Conservation (phyloP, 2,888 invertebrate species). For the Acheta domesticus region DNA sequence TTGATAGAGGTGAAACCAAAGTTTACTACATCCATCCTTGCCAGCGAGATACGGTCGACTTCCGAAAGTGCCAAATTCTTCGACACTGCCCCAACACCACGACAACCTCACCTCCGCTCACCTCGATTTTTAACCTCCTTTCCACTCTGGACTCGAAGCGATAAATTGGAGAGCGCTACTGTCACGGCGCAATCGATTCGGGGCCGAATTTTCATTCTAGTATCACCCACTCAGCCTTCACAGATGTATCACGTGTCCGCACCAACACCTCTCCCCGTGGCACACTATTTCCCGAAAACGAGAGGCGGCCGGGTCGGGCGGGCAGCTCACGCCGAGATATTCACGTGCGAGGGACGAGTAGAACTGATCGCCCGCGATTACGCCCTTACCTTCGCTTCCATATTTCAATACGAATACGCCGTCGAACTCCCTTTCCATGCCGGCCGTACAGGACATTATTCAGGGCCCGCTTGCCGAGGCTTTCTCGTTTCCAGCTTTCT, state of each 20-base stretch:
- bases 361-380: neutral
- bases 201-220: neutral
- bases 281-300: no score
- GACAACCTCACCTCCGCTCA: neutral
- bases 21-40: neutral
- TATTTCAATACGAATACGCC: constrained; percentile 10
- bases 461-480: neutral
- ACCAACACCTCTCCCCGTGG: neutral
- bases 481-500: no score
- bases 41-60: neutral
- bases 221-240: neutral
- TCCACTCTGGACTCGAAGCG: neutral
- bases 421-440: neutral
- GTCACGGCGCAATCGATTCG: neutral
- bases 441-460: neutral
- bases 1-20: neutral
- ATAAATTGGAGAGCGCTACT: constrained; percentile 6
- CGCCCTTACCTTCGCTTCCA: neutral
- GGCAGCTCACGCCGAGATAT: neutral
- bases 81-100: neutral
- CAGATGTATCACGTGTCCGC: neutral
- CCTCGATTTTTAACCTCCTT: constrained; percentile 2
- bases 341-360: neutral
- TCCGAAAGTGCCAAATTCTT: neutral
- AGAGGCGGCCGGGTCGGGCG: no score